Evolutionary conservation across 2,797 vertebrate genomes (phyloP), one percentile per base, ranked within the genome.

Genomic region (Pantherophis vulpinus): DNA sequence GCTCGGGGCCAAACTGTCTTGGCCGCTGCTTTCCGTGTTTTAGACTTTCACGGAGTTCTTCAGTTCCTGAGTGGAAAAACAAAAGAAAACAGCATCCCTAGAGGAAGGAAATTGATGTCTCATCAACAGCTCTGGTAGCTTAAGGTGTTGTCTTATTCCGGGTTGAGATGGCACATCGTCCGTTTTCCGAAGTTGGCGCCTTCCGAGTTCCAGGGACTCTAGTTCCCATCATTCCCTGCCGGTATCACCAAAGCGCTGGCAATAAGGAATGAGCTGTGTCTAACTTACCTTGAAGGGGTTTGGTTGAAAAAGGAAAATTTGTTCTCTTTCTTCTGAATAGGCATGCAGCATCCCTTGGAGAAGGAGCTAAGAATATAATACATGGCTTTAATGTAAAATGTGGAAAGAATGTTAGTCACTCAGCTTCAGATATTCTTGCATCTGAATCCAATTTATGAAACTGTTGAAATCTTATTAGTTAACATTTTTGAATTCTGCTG

Each of bases 391-490:
- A 83, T 47, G 20, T 83, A 47, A 86, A 74, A 59, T 29, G 58
- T 27, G 20, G 42, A 83, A 92, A 47, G 27, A 16, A 51, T 61
- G 4, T 51, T 5, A 83, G 29, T 60, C 56, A 1, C 12, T 27
- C 3, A 20, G 23, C 14, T 54, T n/a, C 4, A 37, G 4, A 42
- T 3, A 29, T 32, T 94, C 58, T 91, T 54, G 18, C 37, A 91
- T 20, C 51, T 90, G 37, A 6, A 3, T 51, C 12, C 1, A 25
- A 60, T 3, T 74, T 42, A 91, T 86, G 1, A 0, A 2, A 6
- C 47, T 63, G 66, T 89, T 93, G 83, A 5, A 20, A 2, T 5
- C 0, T 2, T 63, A 1, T 66, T 56, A 0, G 1, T 0, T 0
- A 32, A 13, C 25, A 13, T 37, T 61, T 16, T 32, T 90, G 27